Evolutionary conservation across 2,113 vertebrate genomes (phyloP).

Genomic region (Anseranas semipalmata): DNA sequence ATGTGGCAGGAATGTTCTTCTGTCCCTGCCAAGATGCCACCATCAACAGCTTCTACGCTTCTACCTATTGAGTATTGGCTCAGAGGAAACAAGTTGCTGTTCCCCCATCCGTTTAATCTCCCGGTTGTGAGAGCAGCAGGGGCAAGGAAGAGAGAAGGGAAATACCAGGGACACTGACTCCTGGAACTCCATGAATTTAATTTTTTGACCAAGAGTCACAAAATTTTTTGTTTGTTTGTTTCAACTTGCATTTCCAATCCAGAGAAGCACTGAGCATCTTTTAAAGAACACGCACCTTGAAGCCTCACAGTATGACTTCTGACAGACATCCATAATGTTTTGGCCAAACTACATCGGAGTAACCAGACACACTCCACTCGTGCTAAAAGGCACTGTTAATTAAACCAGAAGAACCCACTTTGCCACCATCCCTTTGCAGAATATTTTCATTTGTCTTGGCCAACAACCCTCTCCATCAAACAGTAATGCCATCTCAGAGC

Average conservation of each 20-base stretch:
- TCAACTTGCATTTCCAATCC: neutral
- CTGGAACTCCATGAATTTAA: neutral
- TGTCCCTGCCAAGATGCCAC: slow-evolving; percentile 22
- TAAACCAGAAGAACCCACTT: neutral
- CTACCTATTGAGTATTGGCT: neutral
- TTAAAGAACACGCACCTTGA: neutral
- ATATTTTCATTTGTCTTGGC: neutral
- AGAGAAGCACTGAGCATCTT: neutral
- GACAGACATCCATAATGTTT: neutral
- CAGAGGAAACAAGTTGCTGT: neutral
- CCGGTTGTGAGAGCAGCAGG: accelerated
- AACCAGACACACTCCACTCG: neutral
- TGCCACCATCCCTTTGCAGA: neutral
- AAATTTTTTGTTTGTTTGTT: too few species aligned
- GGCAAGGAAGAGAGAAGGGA: neutral
- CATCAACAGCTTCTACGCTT: neutral
- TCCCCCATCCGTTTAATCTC: neutral
- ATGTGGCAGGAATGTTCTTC: neutral
- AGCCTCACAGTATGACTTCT: neutral
- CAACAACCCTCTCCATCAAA: neutral
- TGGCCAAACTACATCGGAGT: neutral
- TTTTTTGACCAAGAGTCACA: neutral
- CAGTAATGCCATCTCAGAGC: neutral
- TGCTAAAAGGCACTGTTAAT: neutral
- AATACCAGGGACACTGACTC: neutral